A percentile compares a stretch with the other conserved stretches of the same genome.
Evolutionary conservation across 1,140 invertebrate species (phyloP).

Genomic region (Listronotus oregonensis): DNA sequence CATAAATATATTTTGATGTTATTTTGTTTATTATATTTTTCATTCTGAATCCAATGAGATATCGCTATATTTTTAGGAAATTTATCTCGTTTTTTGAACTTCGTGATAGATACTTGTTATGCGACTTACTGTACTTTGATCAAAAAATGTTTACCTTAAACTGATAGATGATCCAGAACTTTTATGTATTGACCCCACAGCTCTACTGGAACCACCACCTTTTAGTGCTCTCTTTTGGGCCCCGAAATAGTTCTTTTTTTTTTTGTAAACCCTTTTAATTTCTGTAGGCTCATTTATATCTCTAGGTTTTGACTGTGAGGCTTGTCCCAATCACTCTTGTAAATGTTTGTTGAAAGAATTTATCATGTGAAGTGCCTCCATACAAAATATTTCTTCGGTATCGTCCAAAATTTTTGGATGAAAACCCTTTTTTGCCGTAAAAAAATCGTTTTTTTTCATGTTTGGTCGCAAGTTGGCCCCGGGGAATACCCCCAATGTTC

Average conservation of each 20-base stretch:
- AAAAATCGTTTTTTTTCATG: background rate
- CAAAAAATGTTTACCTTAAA: constrained; percentile 2
- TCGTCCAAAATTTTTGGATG: background rate
- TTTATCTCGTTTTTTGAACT: too few species aligned
- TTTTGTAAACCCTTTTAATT: background rate
- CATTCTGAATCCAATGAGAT: too few species aligned
- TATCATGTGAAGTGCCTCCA: background rate
- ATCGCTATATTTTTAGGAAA: too few species aligned
- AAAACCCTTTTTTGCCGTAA: background rate
- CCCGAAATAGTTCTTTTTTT: background rate
- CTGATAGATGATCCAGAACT: constrained; percentile 11
- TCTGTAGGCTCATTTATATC: background rate
- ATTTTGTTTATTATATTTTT: too few species aligned
- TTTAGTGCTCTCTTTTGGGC: constrained; percentile 48
- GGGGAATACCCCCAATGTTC: background rate
- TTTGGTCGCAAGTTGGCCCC: background rate
- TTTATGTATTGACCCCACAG: constrained; percentile 31
- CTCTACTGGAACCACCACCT: constrained; percentile 41
- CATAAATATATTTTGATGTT: too few species aligned
- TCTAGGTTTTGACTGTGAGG: constrained; percentile 25
- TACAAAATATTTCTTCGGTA: background rate
- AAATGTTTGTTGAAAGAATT: background rate
- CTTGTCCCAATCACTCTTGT: constrained; percentile 17
- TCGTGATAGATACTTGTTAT: too few species aligned
- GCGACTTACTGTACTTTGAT: too few species aligned